Evolutionary conservation across 30 jellyfish, hydroid and myxozoan species (phyloP).

Genomic region (Rhopilema esculentum): DNA sequence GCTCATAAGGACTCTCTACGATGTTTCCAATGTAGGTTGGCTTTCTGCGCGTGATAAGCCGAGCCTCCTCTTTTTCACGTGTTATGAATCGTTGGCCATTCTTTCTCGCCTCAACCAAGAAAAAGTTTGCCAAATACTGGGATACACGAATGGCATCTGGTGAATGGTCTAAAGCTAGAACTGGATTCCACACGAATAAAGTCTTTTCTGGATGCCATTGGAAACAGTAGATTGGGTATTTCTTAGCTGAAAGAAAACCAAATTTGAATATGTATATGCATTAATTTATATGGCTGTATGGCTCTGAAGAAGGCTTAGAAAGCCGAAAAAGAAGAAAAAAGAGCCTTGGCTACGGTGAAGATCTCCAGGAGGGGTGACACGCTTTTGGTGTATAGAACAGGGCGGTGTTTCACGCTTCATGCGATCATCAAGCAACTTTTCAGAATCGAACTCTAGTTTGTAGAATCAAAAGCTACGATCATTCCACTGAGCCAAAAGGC

Average conservation of each 20-base stretch:
- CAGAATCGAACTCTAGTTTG: no score
- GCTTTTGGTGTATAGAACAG: no score
- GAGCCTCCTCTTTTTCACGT: constrained; percentile 76
- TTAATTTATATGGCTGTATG: neutral
- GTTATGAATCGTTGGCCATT: constrained; percentile 69
- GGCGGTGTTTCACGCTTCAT: no score
- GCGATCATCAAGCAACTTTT: no score
- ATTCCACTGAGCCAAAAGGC: no score
- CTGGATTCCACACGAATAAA: constrained; percentile 78
- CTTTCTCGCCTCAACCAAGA: constrained; percentile 83
- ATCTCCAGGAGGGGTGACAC: no score
- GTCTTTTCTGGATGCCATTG: constrained; percentile 97
- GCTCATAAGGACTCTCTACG: constrained; percentile 91
- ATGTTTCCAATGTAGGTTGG: constrained; percentile 85
- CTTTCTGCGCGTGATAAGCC: constrained; percentile 39
- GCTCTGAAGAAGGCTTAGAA: no score
- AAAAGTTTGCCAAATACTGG: constrained; percentile 83
- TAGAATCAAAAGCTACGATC: no score
- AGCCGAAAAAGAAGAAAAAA: no score
- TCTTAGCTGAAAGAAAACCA: constrained; percentile 42
- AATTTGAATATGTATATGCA: neutral
- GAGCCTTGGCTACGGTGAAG: no score
- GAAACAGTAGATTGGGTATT: constrained; percentile 84
- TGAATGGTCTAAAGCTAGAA: constrained; percentile 79
- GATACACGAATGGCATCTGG: constrained; percentile 74